Evolutionary conservation across 2,113 vertebrate species (phyloP), one percentile per base, ranked within the genome.

Genomic region (Apistogramma diplotaenia): DNA sequence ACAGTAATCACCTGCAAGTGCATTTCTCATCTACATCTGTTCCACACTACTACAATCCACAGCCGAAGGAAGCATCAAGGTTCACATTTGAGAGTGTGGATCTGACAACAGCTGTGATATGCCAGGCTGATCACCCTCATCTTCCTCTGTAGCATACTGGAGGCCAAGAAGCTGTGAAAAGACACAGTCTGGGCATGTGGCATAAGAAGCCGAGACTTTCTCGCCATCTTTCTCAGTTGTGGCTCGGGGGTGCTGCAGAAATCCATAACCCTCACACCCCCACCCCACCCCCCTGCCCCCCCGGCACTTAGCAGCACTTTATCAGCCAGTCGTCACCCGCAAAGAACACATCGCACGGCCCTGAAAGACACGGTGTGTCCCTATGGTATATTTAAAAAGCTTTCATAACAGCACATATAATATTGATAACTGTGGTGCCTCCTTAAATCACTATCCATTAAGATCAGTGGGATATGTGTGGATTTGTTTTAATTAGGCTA

Each of bases 231-330:
- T 55, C 59, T 84, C 85, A 25, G 43, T 58, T 56, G 29, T 53
- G 74, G 71, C 85, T 84, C 84, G 12, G n/a, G 54, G 72, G 33
- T 83, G 58, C 43, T 57, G 11, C 49, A 74, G 61, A 89, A 86
- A 93, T 83, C 92, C 67, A 90, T 88, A 85, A 75, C 77, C 54
- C 83, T 78, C 8, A 15, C 75, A 70, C 67, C 49, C 74, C 11
- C 75, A 70, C 67, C 49, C 74, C 11, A 73, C 72, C 67, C 49
- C 74, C 11, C n/a, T n/a, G n/a, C n/a, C 75, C 72, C 67, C 49
- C 74, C 11, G 62, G 78, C 72, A 76, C 87, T 81, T 76, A 76
- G 81, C 58, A 23, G 77, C 83, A 79, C 51, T 92, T 86, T 78
- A 84, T 87, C 90, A 86, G 87, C 82, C 59, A 51, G 74, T 77